Evolutionary conservation across 2,797 vertebrate genomes (phyloP).

Genomic region (Sorex maritimensis): DNA sequence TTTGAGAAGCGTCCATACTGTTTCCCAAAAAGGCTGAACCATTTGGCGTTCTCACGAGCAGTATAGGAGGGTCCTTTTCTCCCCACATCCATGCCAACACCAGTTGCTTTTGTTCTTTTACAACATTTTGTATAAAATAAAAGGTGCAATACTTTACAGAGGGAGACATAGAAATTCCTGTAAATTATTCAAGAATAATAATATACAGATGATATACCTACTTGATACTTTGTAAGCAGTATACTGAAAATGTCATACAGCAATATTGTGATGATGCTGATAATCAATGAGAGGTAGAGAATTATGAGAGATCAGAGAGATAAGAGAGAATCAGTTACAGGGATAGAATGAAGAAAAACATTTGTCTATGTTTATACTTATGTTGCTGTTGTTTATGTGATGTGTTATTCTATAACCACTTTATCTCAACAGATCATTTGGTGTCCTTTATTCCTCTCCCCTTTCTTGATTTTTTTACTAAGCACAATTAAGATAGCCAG

Average conservation of each 20-base stretch:
- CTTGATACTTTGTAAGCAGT: slow-evolving; percentile 21
- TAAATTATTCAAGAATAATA: background rate
- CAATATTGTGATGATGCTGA: background rate
- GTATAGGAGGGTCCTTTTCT: too few species aligned
- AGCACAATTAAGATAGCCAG: slow-evolving; percentile 18
- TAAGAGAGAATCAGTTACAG: background rate
- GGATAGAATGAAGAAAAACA: background rate
- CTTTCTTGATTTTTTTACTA: background rate
- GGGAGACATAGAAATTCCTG: background rate
- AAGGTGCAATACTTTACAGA: background rate
- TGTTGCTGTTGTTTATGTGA: background rate
- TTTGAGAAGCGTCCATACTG: too few species aligned
- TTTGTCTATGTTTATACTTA: background rate
- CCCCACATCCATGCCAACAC: too few species aligned
- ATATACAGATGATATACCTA: background rate
- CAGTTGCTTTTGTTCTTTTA: too few species aligned
- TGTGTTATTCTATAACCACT: slow-evolving; percentile 1
- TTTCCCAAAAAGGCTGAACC: too few species aligned
- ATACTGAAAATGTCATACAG: background rate
- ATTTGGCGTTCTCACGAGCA: too few species aligned
- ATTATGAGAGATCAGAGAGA: background rate
- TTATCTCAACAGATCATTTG: slow-evolving; percentile 14
- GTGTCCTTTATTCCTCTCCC: background rate
- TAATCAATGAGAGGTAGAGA: background rate
- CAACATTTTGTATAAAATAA: too few species aligned